phyloP scores from a whole-genome alignment of 2,113 vertebrate species.

The Sphaerodactylus townsendi region DNA sequence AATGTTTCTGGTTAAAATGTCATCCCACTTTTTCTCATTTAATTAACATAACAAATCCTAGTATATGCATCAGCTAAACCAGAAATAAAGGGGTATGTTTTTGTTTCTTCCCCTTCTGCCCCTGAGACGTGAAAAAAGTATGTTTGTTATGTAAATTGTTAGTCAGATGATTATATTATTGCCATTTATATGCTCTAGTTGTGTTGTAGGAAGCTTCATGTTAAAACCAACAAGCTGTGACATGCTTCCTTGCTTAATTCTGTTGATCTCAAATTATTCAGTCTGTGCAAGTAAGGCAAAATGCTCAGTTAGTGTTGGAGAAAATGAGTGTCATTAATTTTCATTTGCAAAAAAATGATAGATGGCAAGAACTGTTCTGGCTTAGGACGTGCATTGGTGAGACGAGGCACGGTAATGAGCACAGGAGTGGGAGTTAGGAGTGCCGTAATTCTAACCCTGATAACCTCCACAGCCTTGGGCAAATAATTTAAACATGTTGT shows the following conservation, averaged over 20 bases:
- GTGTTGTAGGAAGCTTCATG: not conserved
- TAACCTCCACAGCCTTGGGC: not conserved
- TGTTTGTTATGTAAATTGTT: not conserved
- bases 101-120: not conserved
- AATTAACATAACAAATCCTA: conserved; percentile 9
- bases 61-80: conserved; percentile 20
- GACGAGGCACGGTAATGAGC: conserved; percentile 18
- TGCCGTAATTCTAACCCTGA: conserved; percentile 43
- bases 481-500: conserved; percentile 47
- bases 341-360: conserved; percentile 4
- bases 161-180: not conserved
- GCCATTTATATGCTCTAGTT: not conserved
- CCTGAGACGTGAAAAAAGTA: not conserved
- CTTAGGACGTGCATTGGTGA: not conserved
- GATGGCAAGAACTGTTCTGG: conserved; percentile 2
- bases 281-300: not conserved
- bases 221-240: not conserved
- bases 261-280: not conserved
- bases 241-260: conserved; percentile 20
- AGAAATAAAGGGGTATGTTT: not conserved
- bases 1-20: not conserved
- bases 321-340: not conserved
- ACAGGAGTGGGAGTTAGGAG: conserved; percentile 35
- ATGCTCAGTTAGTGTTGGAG: not conserved
- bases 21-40: conserved; percentile 18